These are phyloP conservation scores for Oophaga pumilio DNA, from an alignment of 2,113 vertebrate species.

Conservation along the genomic window DNA sequence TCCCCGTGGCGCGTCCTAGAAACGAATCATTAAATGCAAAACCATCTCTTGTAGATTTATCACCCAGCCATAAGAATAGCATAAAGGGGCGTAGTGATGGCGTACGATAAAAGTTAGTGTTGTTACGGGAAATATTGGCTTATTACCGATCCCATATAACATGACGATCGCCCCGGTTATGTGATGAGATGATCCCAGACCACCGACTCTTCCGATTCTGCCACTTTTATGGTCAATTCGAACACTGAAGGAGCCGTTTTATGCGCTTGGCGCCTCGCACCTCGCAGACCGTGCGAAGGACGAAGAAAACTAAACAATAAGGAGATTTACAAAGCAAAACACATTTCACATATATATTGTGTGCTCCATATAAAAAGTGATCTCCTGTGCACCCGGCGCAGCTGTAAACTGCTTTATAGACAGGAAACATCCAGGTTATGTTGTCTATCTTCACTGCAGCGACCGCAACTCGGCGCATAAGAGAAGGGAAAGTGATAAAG, in stretches of 20 bases:
- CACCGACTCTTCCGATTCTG: not conserved
- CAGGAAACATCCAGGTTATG: not conserved
- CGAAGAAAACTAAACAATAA: conserved; percentile 10
- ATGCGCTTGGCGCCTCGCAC: not conserved
- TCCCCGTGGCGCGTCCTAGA: conserved; percentile 15
- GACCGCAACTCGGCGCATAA: no score
- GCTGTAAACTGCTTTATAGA: not conserved
- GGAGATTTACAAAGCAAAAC: conserved; percentile 6
- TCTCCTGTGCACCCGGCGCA: not conserved
- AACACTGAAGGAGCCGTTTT: not conserved
- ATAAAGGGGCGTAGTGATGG: conserved; percentile 16
- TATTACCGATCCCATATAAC: conserved; percentile 12
- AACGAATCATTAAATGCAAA: conserved; percentile 40
- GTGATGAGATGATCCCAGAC: not conserved
- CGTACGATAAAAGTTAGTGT: conserved; percentile 26
- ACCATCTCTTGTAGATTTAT: conserved; percentile 28
- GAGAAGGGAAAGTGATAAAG: no score
- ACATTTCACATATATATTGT: not conserved
- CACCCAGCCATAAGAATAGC: not conserved
- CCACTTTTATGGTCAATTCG: not conserved
- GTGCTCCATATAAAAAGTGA: not conserved
- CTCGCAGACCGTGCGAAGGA: not conserved
- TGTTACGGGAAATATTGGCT: conserved; percentile 8
- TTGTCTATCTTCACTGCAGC: no score
- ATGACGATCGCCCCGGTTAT: not conserved